Evolutionary conservation across 2,797 vertebrate genomes (phyloP), one percentile per base, ranked within the genome.

Genomic region (Pangasius sanitwongsei): DNA sequence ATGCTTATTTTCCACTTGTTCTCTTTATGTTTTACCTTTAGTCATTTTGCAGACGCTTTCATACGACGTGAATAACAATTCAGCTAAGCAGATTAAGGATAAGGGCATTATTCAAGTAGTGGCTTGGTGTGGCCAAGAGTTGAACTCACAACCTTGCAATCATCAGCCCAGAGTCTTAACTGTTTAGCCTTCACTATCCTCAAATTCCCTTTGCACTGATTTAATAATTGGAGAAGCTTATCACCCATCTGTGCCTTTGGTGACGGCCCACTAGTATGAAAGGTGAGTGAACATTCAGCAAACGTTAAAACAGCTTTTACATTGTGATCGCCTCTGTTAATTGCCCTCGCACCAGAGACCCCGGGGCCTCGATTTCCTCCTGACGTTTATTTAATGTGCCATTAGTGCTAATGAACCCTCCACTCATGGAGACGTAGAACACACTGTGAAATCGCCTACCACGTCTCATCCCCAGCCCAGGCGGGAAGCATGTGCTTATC

Each of bases 371-470:
- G 77, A 92, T 87, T 90, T 91, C 88, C 90, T 90, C 80, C 91
- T 92, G 91, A 93, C 90, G 91, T 92, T 93, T 93, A 92, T 92
- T 90, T 94, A 93, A 92, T 93, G 91, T 93, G 90, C 92, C 90
- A 93, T 93, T 93, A 93, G 92, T 57, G 88, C 88, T 92, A 94
- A 93, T 93, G 93, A 94, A 92, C 91, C 90, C 86, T 82, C 89
- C 81, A 87, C 88, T 91, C 89, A 89, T 83, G 75, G 89, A 90
- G 90, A 92, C 87, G 83, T 78, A 69, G 90, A 88, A 69, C 86
- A 89, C 85, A 86, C 91, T 89, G 89, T 89, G 91, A 92, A 91
- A 92, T 92, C 89, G 37, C 87, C 67, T 90, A 63, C 81, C 87
- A 87, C 57, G 83, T 87, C 90, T 80, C 63, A 77, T 83, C 90